A percentile compares a stretch with the other conserved stretches of the same genome.
These are phyloP conservation scores for Myotis davidii DNA, from an alignment of 2,113 vertebrate species.

Conservation along the genomic window DNA sequence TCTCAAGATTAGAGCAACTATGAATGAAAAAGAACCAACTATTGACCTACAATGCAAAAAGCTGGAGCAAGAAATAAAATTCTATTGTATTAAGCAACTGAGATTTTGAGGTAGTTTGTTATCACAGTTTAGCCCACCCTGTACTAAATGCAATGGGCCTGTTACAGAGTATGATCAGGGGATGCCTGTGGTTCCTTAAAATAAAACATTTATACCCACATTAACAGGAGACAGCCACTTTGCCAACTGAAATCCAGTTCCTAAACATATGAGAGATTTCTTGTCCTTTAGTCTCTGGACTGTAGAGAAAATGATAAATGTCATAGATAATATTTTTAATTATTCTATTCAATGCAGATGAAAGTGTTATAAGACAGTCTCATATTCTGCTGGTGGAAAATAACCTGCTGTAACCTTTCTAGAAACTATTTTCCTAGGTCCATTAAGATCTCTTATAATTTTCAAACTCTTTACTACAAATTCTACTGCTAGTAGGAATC, in stretches of 20 bases:
- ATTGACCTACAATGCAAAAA: not conserved
- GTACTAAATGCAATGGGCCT: not conserved
- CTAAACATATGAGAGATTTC: slow-evolving; percentile 12
- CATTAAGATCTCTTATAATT: not conserved
- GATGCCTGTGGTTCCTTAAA: not conserved
- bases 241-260: slow-evolving; percentile 27
- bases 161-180: not conserved
- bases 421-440: not conserved
- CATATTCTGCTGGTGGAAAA: not conserved
- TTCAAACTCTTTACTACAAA: not conserved
- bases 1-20: not conserved
- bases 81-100: not conserved
- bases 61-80: not conserved
- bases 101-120: slow-evolving; percentile 30
- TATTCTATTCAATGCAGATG: not conserved
- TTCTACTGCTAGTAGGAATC: not conserved
- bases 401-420: not conserved
- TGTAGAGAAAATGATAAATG: not conserved
- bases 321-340: not conserved
- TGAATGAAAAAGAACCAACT: not conserved
- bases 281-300: slow-evolving; percentile 7
- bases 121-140: not conserved
- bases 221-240: slow-evolving; percentile 23
- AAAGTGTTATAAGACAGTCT: slow-evolving; percentile 2
- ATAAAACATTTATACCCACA: slow-evolving; percentile 50